Conservation (phyloP, 2,797 vertebrate genomes). For the Okamejei kenojei region DNA sequence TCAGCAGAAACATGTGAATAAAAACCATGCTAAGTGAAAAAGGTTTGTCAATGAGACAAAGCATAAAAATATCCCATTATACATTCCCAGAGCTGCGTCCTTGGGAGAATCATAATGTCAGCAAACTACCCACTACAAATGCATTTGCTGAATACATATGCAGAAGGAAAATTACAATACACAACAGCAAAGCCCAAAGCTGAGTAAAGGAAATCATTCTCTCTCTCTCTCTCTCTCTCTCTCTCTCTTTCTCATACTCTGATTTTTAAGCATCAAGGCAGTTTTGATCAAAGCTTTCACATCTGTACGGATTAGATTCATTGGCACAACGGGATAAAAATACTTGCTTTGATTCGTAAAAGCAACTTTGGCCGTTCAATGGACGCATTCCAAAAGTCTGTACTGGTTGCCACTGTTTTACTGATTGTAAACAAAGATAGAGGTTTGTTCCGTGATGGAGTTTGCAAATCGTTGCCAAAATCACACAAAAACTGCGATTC, state of each 20-base stretch:
- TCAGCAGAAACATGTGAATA: not conserved
- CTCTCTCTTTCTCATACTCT: slow-evolving; percentile 38
- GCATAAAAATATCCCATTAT: not conserved
- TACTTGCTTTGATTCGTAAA: not conserved
- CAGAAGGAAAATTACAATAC: slow-evolving; percentile 56
- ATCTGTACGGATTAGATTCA: not conserved
- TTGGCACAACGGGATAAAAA: not conserved
- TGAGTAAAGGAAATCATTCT: slow-evolving; percentile 55
- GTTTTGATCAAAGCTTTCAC: not conserved
- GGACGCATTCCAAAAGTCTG: not conserved
- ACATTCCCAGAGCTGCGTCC: slow-evolving; percentile 42
- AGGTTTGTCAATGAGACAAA: not conserved
- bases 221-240: slow-evolving; percentile 39
- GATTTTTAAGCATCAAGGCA: not conserved
- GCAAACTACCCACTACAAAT: slow-evolving; percentile 43
- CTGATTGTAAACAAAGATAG: not conserved
- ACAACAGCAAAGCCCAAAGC: slow-evolving; percentile 55
- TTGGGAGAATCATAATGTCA: slow-evolving; percentile 55
- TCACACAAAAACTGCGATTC: not conserved
- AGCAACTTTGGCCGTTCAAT: not conserved
- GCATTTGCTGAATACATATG: slow-evolving; percentile 60
- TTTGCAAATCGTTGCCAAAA: not conserved
- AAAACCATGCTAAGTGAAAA: not conserved
- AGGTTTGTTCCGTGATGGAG: not conserved
- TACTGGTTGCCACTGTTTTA: not conserved